Base-by-base conservation (phyloP, 1,140 invertebrate genomes). In the Lethrus apterus region DNA sequence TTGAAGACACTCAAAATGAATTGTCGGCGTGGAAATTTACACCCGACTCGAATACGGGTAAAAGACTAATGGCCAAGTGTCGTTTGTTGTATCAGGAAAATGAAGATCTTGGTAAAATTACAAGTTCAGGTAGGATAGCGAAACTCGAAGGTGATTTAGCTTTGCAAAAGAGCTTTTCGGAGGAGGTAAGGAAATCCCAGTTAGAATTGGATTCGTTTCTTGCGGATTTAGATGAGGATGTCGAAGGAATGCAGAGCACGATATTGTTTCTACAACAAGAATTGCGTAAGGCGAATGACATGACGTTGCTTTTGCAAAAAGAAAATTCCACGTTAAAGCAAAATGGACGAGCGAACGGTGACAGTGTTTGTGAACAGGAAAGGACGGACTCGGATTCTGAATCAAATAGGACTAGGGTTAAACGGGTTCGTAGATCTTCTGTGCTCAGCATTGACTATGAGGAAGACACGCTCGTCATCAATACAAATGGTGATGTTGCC, bases 1-100 rank as follows among this genome's bases (percentile, higher is more conserved):
- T 96, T 45, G 93, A 98, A 69, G 93, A 98, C 72, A 96, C 92
- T 17, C 93, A 98, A 71, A 96, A 94, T 71, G 94, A 98, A 78
- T 73, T 98, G 17, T 89, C 87, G 48, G 94, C 94, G 1, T 98
- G 94, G 94, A 98, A 98, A 70, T 98, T 98, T 65, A 98, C 93
- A 13, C 91, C 94, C 20, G 94, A 98, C 70, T 96, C 91, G 50
- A 92, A 96, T 74, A 97, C 93, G 24, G 94, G 94, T 13, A 98
- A 98, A 72, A 82, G 93, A 51, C 72, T 99, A 46, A 98, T 99
- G 93, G 91, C 93, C 3, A 97, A 96, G 68, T 98, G 94, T 64
- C 78, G 92, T 48, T 73, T 95, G 51, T 71, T 99, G n/a, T 88
- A 97, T 64, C 92, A 96, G 51, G 95, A 99, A 70, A 99, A 99